Base-by-base conservation (phyloP, 2,888 invertebrate genomes). In the Tetanocera ferruginea region DNA sequence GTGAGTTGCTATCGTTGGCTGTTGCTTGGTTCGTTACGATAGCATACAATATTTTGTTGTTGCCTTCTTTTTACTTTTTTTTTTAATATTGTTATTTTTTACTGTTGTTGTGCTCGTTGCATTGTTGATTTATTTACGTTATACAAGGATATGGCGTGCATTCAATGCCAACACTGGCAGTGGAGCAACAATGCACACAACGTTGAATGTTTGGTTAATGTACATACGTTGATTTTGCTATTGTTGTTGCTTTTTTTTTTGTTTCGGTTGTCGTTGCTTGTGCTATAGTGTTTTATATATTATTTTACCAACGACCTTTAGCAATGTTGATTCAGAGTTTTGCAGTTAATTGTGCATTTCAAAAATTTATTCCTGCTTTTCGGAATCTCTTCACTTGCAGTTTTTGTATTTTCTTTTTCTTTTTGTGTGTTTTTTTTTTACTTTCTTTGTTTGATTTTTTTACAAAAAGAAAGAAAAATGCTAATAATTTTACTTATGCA, bases 81-180 rank as follows among this genome's bases (percentile, higher is more conserved):
- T 43, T 43, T 37, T 78, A 71, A 11, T 75, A 77, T 19, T 79
- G 73, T 23, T 81, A 80, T 72, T 81, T 79, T n/a, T 78, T 81
- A 81, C 76, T 82, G 83, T 77, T 83, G 81, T 66, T 82, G 85
- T 81, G 82, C 80, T 28, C 34, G 83, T 84, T 82, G 83, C 82
- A 83, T 84, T 85, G 87, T 87, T 87, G 86, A 86, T 87, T 87
- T 87, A 86, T 87, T 85, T 86, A 86, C 85, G 87, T 82, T 80
- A 82, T 79, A 81, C 82, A 81, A 80, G 57, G 82, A 82, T 84
- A 82, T 83, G 81, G 83, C 82, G 85, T 82, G 83, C 85, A 82
- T 80, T 82, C 83, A 83, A 82, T 82, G 82, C 84, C 82, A 80
- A 80, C 80, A 81, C 77, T 80, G 81, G 79, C 76, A 28, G 62